Conservation (phyloP, 2,113 vertebrate species). For the Parus major region DNA sequence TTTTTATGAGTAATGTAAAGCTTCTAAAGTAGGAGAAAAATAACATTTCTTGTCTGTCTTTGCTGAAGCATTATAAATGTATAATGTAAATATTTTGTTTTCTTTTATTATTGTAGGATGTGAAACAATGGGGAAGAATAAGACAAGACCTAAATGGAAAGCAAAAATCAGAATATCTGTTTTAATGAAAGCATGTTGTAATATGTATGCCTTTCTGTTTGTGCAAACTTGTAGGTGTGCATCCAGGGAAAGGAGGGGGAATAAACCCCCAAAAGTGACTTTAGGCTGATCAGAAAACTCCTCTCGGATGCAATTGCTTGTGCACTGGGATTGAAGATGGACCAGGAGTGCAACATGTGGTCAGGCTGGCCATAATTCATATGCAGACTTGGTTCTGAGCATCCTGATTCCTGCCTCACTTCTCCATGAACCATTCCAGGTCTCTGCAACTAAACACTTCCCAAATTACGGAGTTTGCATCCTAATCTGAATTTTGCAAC, state of each 20-base stretch:
- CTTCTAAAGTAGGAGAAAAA: not conserved
- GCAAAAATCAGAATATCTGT: not conserved
- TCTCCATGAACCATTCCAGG: not conserved
- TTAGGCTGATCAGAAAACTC: not conserved
- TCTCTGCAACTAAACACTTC: not conserved
- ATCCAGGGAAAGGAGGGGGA: not conserved
- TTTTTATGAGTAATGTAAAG: not conserved
- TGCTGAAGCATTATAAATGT: not conserved
- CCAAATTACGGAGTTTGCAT: constrained; percentile 1
- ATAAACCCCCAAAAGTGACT: not conserved
- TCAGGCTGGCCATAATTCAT: not conserved
- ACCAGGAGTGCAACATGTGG: not conserved
- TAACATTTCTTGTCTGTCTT: not conserved
- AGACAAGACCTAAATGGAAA: not conserved
- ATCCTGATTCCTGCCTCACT: not conserved
- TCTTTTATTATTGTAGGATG: not conserved
- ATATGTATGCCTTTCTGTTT: not conserved
- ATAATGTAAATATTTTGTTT: not conserved
- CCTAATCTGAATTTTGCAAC: constrained; percentile 56
- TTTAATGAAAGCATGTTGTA: not conserved
- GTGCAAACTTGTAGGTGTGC: not conserved
- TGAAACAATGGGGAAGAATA: not conserved
- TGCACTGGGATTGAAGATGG: not conserved
- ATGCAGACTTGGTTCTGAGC: not conserved
- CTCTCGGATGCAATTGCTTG: not conserved